Evolutionary conservation across 2,113 vertebrate species (phyloP).

Genomic region (Theristicus caerulescens): DNA sequence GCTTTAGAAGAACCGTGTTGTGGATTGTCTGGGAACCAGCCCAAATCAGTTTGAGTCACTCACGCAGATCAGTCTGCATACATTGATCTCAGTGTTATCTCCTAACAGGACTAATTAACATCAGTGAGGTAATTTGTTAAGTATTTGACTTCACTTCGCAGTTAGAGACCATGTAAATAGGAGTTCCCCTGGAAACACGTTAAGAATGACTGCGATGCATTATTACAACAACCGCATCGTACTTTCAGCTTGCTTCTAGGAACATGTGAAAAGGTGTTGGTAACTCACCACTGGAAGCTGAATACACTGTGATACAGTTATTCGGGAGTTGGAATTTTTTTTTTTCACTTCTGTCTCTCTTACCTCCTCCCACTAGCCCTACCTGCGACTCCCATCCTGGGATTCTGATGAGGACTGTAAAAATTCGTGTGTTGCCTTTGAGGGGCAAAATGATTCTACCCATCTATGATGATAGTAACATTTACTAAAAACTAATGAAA

Average conservation of each 20-base stretch:
- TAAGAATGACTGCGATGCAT: neutral
- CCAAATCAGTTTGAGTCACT: neutral
- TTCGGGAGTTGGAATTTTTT: neutral
- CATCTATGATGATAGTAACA: constrained; percentile 61
- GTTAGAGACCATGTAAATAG: neutral
- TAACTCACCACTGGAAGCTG: neutral
- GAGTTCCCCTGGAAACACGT: neutral
- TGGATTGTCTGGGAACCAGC: neutral
- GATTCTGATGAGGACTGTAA: constrained; percentile 7
- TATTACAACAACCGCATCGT: neutral
- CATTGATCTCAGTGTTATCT: neutral
- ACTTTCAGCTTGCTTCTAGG: constrained; percentile 57
- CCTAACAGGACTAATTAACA: constrained; percentile 13
- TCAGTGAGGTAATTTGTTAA: constrained; percentile 24
- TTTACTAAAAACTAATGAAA: constrained; percentile 65
- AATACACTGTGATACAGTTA: constrained; percentile 5
- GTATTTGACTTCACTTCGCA: neutral
- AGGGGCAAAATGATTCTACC: constrained; percentile 17
- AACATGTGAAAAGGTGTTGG: neutral
- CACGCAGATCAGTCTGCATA: neutral
- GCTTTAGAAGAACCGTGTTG: neutral
- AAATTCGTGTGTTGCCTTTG: neutral
- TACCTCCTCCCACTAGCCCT: neutral
- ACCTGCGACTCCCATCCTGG: neutral
- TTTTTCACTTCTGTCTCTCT: neutral